Base-by-base conservation (phyloP, 2,888 invertebrate genomes). In the Dione juno region DNA sequence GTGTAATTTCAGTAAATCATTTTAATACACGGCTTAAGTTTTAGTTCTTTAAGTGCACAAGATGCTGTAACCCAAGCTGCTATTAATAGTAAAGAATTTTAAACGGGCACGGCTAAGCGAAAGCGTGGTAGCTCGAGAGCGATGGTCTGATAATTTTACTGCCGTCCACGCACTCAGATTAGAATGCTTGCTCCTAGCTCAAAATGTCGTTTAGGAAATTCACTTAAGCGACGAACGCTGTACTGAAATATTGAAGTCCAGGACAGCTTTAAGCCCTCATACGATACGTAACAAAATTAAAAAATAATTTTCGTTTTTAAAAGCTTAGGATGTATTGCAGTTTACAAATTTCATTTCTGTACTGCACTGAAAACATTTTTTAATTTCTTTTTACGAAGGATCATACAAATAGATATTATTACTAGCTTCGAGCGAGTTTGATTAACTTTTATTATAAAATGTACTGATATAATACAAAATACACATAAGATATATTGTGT, bases 11-110 rank as follows among this genome's bases (percentile, higher is more conserved):
- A 41, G 14, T 59, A n/a, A 35, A 9, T 1, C 21, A 13, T 9
- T 14, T 19, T 14, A 21, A 41, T 41, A 13, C 11, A 65, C 14
- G 19, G 21, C 35, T 43, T 63, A 69, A 69, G 45, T 64, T 45
- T 5, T 64, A 64, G n/a, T 21, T 40, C 40, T 69, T 64, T 58
- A 50, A 54, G 69, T 43, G 43, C 35, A 45, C 61, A 19, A 54
- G 48, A 48, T 57, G 48, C 58, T 67, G n/a, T n/a, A n/a, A 53
- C 5, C 35, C 45, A 65, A 40, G 48, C 50, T 59, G 58, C 65
- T 69, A 69, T 69, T 69, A 65, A 69, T 69, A 66, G 65, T 52
- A 69, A 69, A 69, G 69, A 69, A 69, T 69, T 69, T 66, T 58
- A 69, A 69, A 66, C 58, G 65, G 52, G 50, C 48, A 63, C 43